Conservation (phyloP, 2,797 vertebrate genomes). For the Syngnathus rostellatus region DNA sequence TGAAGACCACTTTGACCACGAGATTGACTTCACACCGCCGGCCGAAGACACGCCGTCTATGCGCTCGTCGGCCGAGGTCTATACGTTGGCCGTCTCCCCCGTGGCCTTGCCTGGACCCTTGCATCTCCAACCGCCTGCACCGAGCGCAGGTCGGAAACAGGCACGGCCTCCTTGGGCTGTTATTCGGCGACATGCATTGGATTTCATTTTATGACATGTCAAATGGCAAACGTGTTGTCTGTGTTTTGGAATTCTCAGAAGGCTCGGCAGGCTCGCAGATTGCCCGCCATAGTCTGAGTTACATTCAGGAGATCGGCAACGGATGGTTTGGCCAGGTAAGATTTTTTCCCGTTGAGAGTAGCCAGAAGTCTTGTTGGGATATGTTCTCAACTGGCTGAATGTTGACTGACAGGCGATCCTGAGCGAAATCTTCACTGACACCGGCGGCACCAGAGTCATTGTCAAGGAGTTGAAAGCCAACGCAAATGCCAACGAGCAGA, state of each 20-base stretch:
- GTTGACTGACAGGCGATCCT: constrained; percentile 78
- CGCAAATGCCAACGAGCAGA: constrained; percentile 84
- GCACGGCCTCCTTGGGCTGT: not conserved
- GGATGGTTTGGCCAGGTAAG: constrained; percentile 97
- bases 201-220: not conserved
- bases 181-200: not conserved
- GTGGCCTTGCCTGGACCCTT: constrained; percentile 81
- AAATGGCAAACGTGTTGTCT: not conserved
- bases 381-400: not conserved
- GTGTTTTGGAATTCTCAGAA: constrained; percentile 62
- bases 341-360: not conserved
- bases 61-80: constrained; percentile 92
- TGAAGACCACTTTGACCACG: constrained; percentile 96
- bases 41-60: constrained; percentile 95
- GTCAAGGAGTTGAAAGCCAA: constrained; percentile 93
- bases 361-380: not conserved
- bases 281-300: constrained; percentile 88
- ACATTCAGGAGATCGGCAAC: constrained; percentile 94
- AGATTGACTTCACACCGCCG: constrained; percentile 94
- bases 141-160: constrained; percentile 54
- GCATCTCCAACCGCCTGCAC: constrained; percentile 76
- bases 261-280: constrained; percentile 77
- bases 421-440: constrained; percentile 89
- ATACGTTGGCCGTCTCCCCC: constrained; percentile 87
- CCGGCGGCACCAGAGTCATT: constrained; percentile 79